Conservation (phyloP, 1,140 invertebrate species). For the Megathymus violae region DNA sequence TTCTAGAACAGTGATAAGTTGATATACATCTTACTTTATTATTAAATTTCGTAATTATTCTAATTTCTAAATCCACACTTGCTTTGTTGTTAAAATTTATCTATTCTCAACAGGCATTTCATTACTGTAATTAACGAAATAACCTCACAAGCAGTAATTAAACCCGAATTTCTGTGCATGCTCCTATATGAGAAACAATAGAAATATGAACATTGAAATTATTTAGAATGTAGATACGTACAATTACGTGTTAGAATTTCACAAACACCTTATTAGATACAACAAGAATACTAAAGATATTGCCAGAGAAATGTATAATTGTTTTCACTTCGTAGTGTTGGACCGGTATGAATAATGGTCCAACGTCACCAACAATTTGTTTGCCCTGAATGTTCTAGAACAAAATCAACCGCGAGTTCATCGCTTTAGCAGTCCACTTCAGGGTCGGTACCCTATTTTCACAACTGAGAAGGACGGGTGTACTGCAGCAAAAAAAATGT, state of each 20-base stretch:
- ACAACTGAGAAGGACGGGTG: too few species aligned
- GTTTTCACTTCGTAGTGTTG: neutral
- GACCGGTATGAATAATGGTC: neutral
- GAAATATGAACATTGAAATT: neutral
- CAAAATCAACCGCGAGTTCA: too few species aligned
- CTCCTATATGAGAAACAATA: neutral
- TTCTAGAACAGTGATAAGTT: too few species aligned
- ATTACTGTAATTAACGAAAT: neutral
- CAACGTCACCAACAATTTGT: neutral
- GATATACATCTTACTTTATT: too few species aligned
- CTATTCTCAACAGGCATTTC: neutral
- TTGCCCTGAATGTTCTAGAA: too few species aligned
- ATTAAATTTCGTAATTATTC: too few species aligned
- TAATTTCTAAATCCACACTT: neutral
- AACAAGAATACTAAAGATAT: neutral
- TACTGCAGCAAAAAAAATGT: too few species aligned
- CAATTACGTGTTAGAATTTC: neutral
- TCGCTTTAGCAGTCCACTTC: too few species aligned
- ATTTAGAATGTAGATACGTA: neutral
- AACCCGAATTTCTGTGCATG: neutral
- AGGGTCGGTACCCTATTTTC: too few species aligned
- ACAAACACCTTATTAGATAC: neutral
- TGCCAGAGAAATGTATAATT: neutral
- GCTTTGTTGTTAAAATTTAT: neutral
- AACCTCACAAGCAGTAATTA: neutral